Evolutionary conservation across 2,113 vertebrate species (phyloP), one percentile per base, ranked within the genome.

Genomic region (Agelaius phoeniceus): DNA sequence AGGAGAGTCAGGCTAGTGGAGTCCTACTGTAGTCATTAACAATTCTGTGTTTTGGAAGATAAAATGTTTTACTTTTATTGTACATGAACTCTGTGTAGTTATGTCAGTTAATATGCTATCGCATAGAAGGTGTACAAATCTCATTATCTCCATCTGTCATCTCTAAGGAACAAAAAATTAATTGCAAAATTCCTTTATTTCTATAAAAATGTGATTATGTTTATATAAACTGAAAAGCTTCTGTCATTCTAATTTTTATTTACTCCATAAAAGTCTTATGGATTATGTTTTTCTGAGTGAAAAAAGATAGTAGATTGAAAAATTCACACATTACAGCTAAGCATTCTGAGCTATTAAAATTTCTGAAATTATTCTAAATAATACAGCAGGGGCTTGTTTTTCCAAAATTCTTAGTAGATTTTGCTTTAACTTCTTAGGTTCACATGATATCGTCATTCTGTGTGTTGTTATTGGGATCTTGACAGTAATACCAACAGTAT

Each of bases 381-480:
- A 28, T 54, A 43, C 11, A 62, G 17, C 41, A 62, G 46, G 49
- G 17, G 11, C 35, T 89, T 89, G 18, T 90, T 90, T 78, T 92
- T 87, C 33, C 44, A 54, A 81, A 78, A 68, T 84, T 74, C 28
- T 10, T 76, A 48, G 58, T 17, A 51, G 23, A 95, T 89, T 71
- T 79, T 79, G 1, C 68, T 97, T 81, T 96, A 13, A n/a, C 30
- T 95, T 96, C 63, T 55, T 95, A 87, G 16, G 92, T 63, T 6
- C 10, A 13, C 14, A 26, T 11, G 4, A 4, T 68, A 8, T 30
- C 37, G 8, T 55, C 75, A 2, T 87, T 26, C 0, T 59, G 2
- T 22, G 67, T 75, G 44, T 24, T 76, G 2, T 88, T 61, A 0
- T n/a, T 37, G 5, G 89, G 43, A 7, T 5, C 15, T 6, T 94